Evolutionary conservation across 2,797 vertebrate genomes (phyloP).

Genomic region (Melanotaenia nigrans): DNA sequence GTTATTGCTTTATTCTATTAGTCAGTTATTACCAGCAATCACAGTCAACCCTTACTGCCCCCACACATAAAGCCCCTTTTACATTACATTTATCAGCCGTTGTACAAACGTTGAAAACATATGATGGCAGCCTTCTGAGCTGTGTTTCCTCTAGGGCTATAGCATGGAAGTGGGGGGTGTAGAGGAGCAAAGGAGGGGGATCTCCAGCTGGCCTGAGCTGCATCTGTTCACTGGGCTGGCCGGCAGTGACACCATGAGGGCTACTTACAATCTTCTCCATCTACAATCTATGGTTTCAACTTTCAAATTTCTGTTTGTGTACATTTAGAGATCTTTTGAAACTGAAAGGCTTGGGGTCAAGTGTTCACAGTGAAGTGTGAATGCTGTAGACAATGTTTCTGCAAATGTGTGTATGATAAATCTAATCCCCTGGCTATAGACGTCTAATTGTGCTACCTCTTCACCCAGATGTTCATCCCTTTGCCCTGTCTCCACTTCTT

Average conservation of each 20-base stretch:
- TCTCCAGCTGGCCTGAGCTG: constrained; percentile 81
- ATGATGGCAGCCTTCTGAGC: constrained; percentile 83
- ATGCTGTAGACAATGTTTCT: constrained; percentile 56
- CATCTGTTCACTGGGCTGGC: constrained; percentile 79
- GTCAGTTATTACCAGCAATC: constrained; percentile 88
- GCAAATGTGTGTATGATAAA: constrained; percentile 42
- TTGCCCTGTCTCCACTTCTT: constrained; percentile 80
- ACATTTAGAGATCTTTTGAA: constrained; percentile 47
- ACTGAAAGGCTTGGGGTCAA: constrained; percentile 24
- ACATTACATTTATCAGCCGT: constrained; percentile 86
- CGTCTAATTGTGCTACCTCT: constrained; percentile 72
- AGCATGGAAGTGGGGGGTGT: constrained; percentile 42
- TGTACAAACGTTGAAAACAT: constrained; percentile 85
- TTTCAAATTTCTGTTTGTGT: constrained; percentile 47
- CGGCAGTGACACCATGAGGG: constrained; percentile 76
- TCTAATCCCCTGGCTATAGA: constrained; percentile 70
- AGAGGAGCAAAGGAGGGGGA: constrained; percentile 61
- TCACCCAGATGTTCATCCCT: constrained; percentile 82
- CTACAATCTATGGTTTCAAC: constrained; percentile 39
- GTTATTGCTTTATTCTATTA: constrained; percentile 91
- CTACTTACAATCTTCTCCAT: constrained; percentile 65
- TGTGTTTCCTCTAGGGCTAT: constrained; percentile 77
- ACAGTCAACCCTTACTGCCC: constrained; percentile 79
- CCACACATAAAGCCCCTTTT: constrained; percentile 78
- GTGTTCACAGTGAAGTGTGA: constrained; percentile 50